These are phyloP conservation scores for Aphelenchoides bicaudatus DNA, from an alignment of 2,888 invertebrate species.

Conservation along the genomic window DNA sequence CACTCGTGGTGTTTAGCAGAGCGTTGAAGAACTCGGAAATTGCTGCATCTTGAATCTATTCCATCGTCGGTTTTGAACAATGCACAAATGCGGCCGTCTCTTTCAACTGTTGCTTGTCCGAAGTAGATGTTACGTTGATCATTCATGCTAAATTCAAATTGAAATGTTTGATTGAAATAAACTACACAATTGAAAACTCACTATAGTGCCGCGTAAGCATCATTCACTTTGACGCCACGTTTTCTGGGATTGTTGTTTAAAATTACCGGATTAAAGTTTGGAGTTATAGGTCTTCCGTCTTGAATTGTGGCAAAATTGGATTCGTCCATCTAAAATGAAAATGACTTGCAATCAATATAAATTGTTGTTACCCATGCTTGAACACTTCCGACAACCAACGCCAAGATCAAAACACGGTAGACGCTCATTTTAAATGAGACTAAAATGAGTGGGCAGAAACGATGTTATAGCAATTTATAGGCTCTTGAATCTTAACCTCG, in stretches of 20 bases:
- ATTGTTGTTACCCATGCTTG: too few relatives aligned
- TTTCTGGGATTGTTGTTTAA: not conserved
- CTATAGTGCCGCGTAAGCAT: constrained; percentile 12
- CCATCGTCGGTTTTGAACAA: not conserved
- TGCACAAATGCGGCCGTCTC: constrained; percentile 1
- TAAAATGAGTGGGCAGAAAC: too few relatives aligned
- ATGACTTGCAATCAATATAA: too few relatives aligned
- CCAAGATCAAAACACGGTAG: too few relatives aligned
- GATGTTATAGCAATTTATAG: too few relatives aligned
- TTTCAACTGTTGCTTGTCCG: constrained; percentile 6
- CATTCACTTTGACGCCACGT: not conserved
- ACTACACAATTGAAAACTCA: too few relatives aligned
- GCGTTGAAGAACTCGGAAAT: not conserved
- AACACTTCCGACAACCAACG: too few relatives aligned
- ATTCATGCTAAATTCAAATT: not conserved
- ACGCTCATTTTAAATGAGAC: too few relatives aligned
- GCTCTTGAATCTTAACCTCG: too few relatives aligned
- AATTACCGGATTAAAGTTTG: not conserved
- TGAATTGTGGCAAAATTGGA: not conserved
- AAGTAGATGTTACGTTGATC: not conserved
- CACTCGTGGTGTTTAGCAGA: too few relatives aligned
- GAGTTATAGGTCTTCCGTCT: not conserved
- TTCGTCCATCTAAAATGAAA: too few relatives aligned
- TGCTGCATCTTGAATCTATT: not conserved
- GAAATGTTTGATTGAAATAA: too few relatives aligned